Evolutionary conservation across 1,140 invertebrate species (phyloP).

Genomic region (Lanistes nyassanus): DNA sequence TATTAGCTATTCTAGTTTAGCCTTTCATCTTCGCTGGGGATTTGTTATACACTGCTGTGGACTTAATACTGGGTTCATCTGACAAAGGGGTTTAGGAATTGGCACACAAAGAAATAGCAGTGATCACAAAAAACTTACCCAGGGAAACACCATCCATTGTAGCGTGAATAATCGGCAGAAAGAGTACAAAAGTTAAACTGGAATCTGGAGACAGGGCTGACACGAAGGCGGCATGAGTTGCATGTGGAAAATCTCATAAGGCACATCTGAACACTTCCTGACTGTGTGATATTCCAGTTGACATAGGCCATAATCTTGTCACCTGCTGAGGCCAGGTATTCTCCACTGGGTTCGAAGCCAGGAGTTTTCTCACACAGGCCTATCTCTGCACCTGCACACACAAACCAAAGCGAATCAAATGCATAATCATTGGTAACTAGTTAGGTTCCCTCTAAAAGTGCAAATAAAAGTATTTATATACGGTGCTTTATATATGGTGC

Average conservation of each 20-base stretch:
- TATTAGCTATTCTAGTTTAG: neutral
- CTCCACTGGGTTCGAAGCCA: slow-evolving; percentile 13
- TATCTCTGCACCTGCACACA: neutral
- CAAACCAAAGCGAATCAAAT: no score
- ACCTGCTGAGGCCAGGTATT: neutral
- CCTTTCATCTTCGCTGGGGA: no score
- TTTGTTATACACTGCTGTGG: no score
- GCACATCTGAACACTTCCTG: neutral
- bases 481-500: no score
- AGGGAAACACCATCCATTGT: slow-evolving; percentile 17
- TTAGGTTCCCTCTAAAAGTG: no score
- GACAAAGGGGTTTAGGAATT: no score
- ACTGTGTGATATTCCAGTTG: slow-evolving; percentile 7
- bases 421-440: no score
- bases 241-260: slow-evolving; percentile 20
- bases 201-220: neutral
- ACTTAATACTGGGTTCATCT: no score
- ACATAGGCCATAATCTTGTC: slow-evolving; percentile 3
- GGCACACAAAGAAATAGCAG: no score
- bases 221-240: slow-evolving; percentile 11
- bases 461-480: no score
- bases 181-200: neutral
- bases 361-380: slow-evolving; percentile 9
- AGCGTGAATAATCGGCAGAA: neutral
- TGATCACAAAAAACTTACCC: neutral